A percentile compares a stretch with the other conserved stretches of the same genome.
These are phyloP conservation scores for Trochalopteron elliotii DNA, from an alignment of 2,113 vertebrate species.

Conservation along the genomic window DNA sequence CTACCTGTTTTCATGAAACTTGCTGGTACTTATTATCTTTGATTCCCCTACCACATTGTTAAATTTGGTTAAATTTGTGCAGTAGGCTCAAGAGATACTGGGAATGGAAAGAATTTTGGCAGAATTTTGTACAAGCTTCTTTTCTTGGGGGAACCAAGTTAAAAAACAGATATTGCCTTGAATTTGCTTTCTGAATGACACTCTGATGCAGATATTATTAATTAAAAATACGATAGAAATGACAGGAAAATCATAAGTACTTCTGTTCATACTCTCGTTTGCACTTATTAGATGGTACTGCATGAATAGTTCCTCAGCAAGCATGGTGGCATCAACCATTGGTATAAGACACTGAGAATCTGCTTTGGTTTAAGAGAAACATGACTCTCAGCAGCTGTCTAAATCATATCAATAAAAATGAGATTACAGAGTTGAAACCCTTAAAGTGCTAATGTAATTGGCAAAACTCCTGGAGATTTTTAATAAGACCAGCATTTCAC, in stretches of 20 bases:
- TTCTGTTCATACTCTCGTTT: background rate
- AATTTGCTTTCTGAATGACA: background rate
- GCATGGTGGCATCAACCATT: background rate
- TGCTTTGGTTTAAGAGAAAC: background rate
- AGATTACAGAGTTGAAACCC: background rate
- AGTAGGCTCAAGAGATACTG: background rate
- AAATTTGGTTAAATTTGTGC: background rate
- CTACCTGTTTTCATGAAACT: background rate
- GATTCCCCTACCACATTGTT: background rate
- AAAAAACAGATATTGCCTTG: background rate
- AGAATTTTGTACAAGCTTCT: background rate
- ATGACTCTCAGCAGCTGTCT: background rate
- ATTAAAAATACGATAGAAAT: background rate
- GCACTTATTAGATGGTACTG: background rate
- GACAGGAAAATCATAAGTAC: background rate
- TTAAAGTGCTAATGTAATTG: slow-evolving; percentile 15
- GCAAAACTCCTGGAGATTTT: slow-evolving; percentile 26
- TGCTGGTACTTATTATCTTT: background rate
- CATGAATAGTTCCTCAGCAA: background rate
- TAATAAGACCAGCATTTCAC: background rate
- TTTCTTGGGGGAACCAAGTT: background rate
- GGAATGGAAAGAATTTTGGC: background rate
- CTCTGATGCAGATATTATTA: background rate
- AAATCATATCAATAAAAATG: slow-evolving; percentile 1
- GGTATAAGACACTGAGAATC: background rate